Base-by-base conservation (phyloP, 2,888 invertebrate species). In the Perizoma flavofasciatum region DNA sequence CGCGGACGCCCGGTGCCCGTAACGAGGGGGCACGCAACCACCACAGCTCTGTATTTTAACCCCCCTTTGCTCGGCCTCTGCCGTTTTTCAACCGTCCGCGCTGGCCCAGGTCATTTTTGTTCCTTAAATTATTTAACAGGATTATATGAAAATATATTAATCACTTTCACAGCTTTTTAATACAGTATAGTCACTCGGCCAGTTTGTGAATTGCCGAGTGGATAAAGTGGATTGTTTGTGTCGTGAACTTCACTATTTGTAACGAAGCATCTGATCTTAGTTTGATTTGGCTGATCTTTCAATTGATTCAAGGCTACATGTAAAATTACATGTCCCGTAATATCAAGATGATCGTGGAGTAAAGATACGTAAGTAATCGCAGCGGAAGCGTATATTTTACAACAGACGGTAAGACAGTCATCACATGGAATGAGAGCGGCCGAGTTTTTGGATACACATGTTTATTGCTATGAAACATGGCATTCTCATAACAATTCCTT, bases 391-490 rank as follows among this genome's bases (percentile, higher is more conserved):
- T 22, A 22, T 22, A 22, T 22, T 22, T 22, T 22, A n/a, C n/a
- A n/a, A n/a, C n/a, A n/a, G n/a, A n/a, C n/a, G n/a, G n/a, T n/a
- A 32, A 53, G 22, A 43, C 59, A 7, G 51, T 47, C 45, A 32
- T 59, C 49, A 52, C 35, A 52, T 22, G 44, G 47, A 60, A 77
- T 72, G 74, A 77, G 75, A 75, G 73, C 73, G 70, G 71, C 69
- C 85, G 85, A 85, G 88, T 89, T 88, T 89, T 88, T 86, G 86
- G 86, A 88, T 89, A 89, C 86, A 89, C 87, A 88, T 89, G 89
- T 90, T 90, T 90, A 91, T 89, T 89, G 85, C 85, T 86, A 89
- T 88, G 88, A 90, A 90, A 89, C 88, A 89, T 90, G 88, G 89
- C 88, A 88, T 85, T 79, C 85, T 88, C 88, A 89, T 91, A 90